A percentile compares a stretch with the other conserved stretches of the same genome.
Evolutionary conservation across 2,797 vertebrate species (phyloP).

Genomic region (Hippoglossus hippoglossus): DNA sequence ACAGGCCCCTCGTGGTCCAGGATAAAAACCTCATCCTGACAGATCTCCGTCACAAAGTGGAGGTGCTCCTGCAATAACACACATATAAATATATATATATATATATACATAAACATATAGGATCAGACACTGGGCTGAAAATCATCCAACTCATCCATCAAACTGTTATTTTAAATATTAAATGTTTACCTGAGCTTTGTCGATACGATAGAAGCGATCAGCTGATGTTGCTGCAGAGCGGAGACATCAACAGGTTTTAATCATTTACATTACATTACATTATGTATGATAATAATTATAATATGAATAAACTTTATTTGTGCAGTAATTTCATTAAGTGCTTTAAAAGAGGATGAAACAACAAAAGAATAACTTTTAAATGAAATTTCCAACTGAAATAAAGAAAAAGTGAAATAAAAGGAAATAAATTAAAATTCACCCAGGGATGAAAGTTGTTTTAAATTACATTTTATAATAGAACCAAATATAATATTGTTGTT

Average conservation of each 20-base stretch:
- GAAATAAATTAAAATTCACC: no score
- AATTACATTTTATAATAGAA: neutral
- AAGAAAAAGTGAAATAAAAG: no score
- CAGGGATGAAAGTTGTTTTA: no score
- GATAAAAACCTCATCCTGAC: conserved; percentile 97
- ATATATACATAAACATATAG: neutral
- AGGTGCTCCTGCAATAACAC: conserved; percentile 90
- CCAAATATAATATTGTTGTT: no score
- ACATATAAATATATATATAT: neutral
- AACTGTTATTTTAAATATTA: neutral
- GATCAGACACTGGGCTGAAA: no score
- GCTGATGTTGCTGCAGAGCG: conserved; percentile 91
- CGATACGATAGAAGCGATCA: conserved; percentile 97
- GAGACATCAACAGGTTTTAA: neutral
- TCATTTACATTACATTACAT: no score
- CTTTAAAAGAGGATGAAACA: no score
- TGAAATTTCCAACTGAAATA: no score
- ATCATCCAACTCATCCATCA: no score
- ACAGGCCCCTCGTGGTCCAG: conserved; percentile 89
- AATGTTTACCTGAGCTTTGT: conserved; percentile 95
- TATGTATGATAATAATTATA: neutral
- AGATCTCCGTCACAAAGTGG: conserved; percentile 98
- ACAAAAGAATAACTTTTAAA: no score
- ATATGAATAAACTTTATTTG: neutral
- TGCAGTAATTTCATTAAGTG: no score